These are phyloP conservation scores for Bombus polaris DNA, from an alignment of 1,140 invertebrate species.

Conservation along the genomic window DNA sequence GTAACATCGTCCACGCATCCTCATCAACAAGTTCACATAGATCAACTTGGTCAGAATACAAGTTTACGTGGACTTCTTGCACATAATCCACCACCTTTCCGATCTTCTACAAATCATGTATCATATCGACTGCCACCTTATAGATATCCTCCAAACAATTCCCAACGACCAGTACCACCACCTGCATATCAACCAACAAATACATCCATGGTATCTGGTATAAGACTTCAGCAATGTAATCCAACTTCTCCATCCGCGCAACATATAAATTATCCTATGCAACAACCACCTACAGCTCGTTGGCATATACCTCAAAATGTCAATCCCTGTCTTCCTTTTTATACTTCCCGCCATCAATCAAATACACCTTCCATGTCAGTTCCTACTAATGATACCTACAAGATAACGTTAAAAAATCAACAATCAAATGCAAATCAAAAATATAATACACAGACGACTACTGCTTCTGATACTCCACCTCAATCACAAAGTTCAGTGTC, in stretches of 20 bases:
- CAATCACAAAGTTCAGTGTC: slow-evolving; percentile 61
- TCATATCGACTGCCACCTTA: slow-evolving; percentile 78
- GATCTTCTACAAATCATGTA: slow-evolving; percentile 71
- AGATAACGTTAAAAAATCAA: slow-evolving; percentile 85
- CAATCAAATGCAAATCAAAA: slow-evolving; percentile 71
- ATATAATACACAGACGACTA: slow-evolving; percentile 67
- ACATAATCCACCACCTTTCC: slow-evolving; percentile 77
- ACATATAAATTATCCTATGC: slow-evolving; percentile 66
- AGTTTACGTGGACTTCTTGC: slow-evolving; percentile 78
- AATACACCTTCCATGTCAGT: slow-evolving; percentile 68
- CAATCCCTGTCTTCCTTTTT: slow-evolving; percentile 70
- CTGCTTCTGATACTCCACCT: slow-evolving; percentile 49
- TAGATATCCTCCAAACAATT: slow-evolving; percentile 72
- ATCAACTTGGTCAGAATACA: slow-evolving; percentile 77
- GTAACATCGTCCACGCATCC: slow-evolving; percentile 84
- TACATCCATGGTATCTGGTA: slow-evolving; percentile 70
- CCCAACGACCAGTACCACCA: slow-evolving; percentile 66
- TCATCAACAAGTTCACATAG: slow-evolving; percentile 77
- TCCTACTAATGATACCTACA: slow-evolving; percentile 84
- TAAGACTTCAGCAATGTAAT: slow-evolving; percentile 75
- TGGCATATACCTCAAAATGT: slow-evolving; percentile 81
- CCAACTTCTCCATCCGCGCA: slow-evolving; percentile 65
- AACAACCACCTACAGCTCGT: slow-evolving; percentile 68
- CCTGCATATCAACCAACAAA: slow-evolving; percentile 73
- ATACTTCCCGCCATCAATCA: slow-evolving; percentile 60